Percentiles rank a stretch among this genome's conserved stretches.
Conservation (phyloP, 2,113 vertebrate species). For the Martes martes region DNA sequence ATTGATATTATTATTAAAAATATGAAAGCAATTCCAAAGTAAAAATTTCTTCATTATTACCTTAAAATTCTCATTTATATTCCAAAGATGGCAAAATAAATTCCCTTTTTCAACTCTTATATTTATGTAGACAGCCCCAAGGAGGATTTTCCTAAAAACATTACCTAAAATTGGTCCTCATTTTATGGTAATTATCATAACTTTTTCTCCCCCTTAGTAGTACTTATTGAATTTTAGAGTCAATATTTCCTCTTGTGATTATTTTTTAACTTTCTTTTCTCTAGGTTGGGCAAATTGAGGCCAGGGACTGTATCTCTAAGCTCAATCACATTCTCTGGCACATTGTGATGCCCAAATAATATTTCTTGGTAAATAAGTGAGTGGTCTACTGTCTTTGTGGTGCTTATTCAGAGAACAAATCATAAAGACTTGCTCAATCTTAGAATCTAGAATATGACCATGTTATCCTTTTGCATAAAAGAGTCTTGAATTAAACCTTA, state of each 20-base stretch:
- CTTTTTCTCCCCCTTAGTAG: not conserved
- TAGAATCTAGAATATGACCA: not conserved
- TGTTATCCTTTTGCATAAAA: not conserved
- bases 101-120: not conserved
- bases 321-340: not conserved
- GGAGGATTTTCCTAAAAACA: not conserved
- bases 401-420: not conserved
- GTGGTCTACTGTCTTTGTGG: not conserved
- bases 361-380: not conserved
- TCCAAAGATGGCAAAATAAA: not conserved
- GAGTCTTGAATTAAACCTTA: not conserved
- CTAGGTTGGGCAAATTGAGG: not conserved
- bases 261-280: not conserved
- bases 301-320: not conserved
- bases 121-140: not conserved
- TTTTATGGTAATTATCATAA: not conserved
- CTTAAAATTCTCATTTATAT: conserved; percentile 5
- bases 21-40: not conserved
- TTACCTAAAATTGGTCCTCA: not conserved
- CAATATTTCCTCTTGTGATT: not conserved
- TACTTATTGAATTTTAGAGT: not conserved
- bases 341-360: not conserved
- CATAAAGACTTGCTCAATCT: not conserved
- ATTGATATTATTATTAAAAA: conserved; percentile 9
- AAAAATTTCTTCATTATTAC: not conserved